These are phyloP conservation scores for Esperia sulphurella DNA, from an alignment of 2,888 invertebrate genomes.

Conservation along the genomic window DNA sequence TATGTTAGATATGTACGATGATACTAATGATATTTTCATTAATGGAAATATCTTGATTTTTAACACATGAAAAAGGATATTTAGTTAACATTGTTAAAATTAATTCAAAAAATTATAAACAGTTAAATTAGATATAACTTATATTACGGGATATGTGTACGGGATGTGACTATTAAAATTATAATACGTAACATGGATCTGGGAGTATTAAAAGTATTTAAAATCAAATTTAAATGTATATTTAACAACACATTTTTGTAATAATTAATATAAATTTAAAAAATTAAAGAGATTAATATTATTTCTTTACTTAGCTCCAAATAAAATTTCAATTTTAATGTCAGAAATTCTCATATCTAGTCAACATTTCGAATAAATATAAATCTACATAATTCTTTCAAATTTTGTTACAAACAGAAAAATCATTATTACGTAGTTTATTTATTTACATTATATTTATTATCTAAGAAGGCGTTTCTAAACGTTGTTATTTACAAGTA, in stretches of 20 bases:
- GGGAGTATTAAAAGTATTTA: too few relatives aligned
- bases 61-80: neutral
- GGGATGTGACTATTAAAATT: too few relatives aligned
- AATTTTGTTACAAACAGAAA: conserved; percentile 31
- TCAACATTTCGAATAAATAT: neutral
- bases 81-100: neutral
- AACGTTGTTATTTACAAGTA: conserved; percentile 39
- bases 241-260: too few relatives aligned
- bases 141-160: too few relatives aligned
- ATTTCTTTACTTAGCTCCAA: neutral
- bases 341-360: neutral
- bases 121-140: neutral
- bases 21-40: neutral
- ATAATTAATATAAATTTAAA: too few relatives aligned
- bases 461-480: conserved; percentile 72
- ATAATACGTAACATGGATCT: too few relatives aligned
- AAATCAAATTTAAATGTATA: too few relatives aligned
- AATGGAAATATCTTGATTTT: neutral
- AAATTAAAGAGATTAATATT: neutral
- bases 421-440: conserved; percentile 28
- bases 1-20: too few relatives aligned
- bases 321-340: too few relatives aligned
- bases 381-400: conserved; percentile 19
- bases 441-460: conserved; percentile 46
- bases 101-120: neutral